phyloP scores from a whole-genome alignment of 2,113 vertebrate genomes.

The Daubentonia madagascariensis region DNA sequence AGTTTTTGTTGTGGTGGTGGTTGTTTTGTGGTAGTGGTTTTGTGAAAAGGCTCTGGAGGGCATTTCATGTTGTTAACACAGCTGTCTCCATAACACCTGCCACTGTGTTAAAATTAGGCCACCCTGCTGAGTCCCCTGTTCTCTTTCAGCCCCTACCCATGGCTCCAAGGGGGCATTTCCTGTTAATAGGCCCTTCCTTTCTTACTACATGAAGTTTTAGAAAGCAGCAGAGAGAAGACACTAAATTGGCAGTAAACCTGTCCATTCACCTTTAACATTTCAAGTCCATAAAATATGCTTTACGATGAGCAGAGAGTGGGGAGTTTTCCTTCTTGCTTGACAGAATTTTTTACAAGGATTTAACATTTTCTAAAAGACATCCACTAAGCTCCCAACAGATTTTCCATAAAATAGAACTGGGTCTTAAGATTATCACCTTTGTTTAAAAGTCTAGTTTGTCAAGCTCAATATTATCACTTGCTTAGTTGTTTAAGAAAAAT shows the following conservation, averaged over 20 bases:
- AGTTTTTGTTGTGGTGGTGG: not conserved
- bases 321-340: not conserved
- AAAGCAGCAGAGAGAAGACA: not conserved
- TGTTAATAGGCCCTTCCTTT: not conserved
- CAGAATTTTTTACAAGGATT: slow-evolving; percentile 2
- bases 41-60: not conserved
- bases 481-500: not conserved
- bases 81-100: not conserved
- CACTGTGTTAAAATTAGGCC: not conserved
- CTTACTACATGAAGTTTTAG: not conserved
- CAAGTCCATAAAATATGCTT: not conserved
- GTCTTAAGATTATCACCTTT: not conserved
- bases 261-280: slow-evolving; percentile 4
- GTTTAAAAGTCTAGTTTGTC: not conserved
- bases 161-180: not conserved
- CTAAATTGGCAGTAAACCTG: not conserved
- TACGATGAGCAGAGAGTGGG: not conserved
- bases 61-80: not conserved
- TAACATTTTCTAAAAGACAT: slow-evolving; percentile 44
- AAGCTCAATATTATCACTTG: not conserved
- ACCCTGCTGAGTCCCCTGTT: not conserved
- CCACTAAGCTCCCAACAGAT: not conserved
- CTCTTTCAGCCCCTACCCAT: not conserved
- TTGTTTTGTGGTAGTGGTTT: not conserved
- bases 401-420: not conserved